These are phyloP conservation scores for Pelosia muscerda DNA, from an alignment of 2,888 invertebrate genomes.

Conservation along the genomic window DNA sequence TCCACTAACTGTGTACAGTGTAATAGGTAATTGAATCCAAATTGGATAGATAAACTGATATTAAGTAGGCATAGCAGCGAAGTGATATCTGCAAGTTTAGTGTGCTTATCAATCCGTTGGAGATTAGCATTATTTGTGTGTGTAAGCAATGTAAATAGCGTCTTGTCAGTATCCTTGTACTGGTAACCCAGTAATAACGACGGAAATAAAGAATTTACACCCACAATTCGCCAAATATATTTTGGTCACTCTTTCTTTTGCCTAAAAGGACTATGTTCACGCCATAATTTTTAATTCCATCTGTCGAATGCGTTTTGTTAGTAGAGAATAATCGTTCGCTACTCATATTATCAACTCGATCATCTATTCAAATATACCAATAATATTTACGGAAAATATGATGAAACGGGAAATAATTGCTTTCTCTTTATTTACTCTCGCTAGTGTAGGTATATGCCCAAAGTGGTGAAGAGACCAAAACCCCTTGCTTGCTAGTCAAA, in stretches of 20 bases:
- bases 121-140: constrained; percentile 19
- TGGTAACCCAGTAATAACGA: constrained; percentile 5
- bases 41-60: constrained; percentile 5
- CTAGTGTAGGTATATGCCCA: too few relatives aligned
- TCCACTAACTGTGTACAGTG: not conserved
- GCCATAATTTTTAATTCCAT: too few relatives aligned
- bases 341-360: too few relatives aligned
- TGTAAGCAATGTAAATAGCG: constrained; percentile 20
- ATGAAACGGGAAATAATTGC: too few relatives aligned
- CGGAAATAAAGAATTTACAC: not conserved
- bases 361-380: too few relatives aligned
- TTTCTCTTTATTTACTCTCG: too few relatives aligned
- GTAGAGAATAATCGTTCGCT: too few relatives aligned
- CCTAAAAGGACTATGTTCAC: not conserved
- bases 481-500: too few relatives aligned
- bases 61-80: not conserved
- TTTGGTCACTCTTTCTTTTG: not conserved
- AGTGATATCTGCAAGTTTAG: constrained; percentile 14
- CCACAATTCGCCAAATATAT: not conserved
- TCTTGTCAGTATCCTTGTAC: constrained; percentile 6
- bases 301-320: too few relatives aligned
- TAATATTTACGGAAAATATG: too few relatives aligned
- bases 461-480: too few relatives aligned
- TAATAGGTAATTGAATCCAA: not conserved
- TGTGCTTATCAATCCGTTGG: constrained; percentile 21